Conservation (phyloP, 2,888 invertebrate species). For the Cosmia trapezina region DNA sequence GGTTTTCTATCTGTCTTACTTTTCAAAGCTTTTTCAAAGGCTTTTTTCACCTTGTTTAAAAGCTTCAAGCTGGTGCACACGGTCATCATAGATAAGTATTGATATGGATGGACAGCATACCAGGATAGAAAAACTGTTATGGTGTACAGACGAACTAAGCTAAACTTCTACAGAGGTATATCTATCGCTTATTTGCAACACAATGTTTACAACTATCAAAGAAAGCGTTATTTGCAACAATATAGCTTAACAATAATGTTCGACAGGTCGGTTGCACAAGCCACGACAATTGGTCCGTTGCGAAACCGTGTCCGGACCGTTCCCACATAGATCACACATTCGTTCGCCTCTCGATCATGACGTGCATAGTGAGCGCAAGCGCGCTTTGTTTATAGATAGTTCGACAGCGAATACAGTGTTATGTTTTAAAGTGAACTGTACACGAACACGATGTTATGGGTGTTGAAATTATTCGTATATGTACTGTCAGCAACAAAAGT, state of each 20-base stretch:
- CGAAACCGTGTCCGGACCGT: slow-evolving; percentile 72
- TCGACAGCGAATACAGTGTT: slow-evolving; percentile 35
- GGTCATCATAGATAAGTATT: too few relatives aligned
- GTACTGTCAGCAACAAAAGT: too few relatives aligned
- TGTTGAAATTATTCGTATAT: slow-evolving; percentile 10
- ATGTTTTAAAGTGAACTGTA: slow-evolving; percentile 35
- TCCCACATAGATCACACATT: slow-evolving; percentile 80
- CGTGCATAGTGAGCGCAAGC: slow-evolving; percentile 60
- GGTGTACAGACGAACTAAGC: background rate
- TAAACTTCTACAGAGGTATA: background rate
- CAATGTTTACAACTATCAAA: slow-evolving; percentile 28
- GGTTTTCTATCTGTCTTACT: background rate
- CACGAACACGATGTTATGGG: slow-evolving; percentile 12
- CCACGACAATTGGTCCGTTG: slow-evolving; percentile 77
- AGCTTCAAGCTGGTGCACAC: background rate
- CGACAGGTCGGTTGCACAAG: slow-evolving; percentile 74
- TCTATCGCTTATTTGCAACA: background rate
- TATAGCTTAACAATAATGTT: slow-evolving; percentile 67
- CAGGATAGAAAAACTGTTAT: background rate
- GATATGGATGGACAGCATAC: background rate
- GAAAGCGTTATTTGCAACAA: slow-evolving; percentile 51
- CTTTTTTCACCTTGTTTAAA: background rate
- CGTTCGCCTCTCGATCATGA: slow-evolving; percentile 69
- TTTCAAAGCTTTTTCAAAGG: too few relatives aligned
- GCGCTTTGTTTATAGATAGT: slow-evolving; percentile 47